Evolutionary conservation across 2,888 invertebrate genomes (phyloP), one percentile per base, ranked within the genome.

Genomic region (Lithophane leautieri): DNA sequence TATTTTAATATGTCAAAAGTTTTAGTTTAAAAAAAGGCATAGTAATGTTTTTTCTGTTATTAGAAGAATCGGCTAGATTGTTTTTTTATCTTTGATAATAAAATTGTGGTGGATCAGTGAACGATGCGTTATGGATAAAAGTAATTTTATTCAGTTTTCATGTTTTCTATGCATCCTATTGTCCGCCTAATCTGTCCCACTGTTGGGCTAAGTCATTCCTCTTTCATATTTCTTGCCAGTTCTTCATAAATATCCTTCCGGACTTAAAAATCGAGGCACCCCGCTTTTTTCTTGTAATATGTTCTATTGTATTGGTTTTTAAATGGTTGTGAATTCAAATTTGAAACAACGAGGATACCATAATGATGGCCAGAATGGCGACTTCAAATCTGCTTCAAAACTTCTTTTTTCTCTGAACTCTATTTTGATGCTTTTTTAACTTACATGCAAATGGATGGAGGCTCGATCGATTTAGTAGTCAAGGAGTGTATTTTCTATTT

Each of bases 11-110:
- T 74, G 70, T 83, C 74, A 54, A 78, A 81, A 76, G 47, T 71
- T 84, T 79, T 74, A 76, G 63, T 79, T 84, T 70, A 2, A 56
- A 61, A 19, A 70, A 78, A 65, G 42, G 68, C 72, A 60, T 80
- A 70, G 54, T 70, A 84, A 79, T 75, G 61, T 78, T 65, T 76
- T 78, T 81, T 81, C 47, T 71, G 66, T 84, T 82, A 7, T 60
- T 85, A 82, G 84, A 82, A 78, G 82, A 80, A 77, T 79, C 22
- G 74, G 86, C 86, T 86, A 86, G 86, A 77, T 83, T 74, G 47
- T 42, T 60, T 73, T 72, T 67, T 79, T 54, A 22, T 60, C 19
- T 52, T 65, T 76, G 14, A 77, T 52, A 40, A 63, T 34, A n/a
- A n/a, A n/a, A n/a, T 42, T 63, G 71, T 71, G 22, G 56, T 78